Conservation (phyloP, 2,888 invertebrate species). For the Drosophila longiperda region DNA sequence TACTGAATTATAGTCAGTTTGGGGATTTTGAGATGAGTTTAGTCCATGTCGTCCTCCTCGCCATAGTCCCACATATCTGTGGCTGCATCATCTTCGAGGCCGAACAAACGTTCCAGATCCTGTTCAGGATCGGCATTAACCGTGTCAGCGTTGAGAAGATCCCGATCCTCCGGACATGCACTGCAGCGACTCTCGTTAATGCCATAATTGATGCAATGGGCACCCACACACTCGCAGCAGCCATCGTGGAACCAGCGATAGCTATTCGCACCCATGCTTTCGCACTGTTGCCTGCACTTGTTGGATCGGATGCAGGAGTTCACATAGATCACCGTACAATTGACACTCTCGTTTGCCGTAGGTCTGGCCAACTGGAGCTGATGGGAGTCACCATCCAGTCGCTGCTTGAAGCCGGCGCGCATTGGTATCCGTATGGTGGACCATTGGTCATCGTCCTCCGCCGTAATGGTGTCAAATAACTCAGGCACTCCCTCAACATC, state of each 20-base stretch:
- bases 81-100: slow-evolving; percentile 53
- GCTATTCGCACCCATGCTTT: slow-evolving; percentile 84
- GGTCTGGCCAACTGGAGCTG: slow-evolving; percentile 17
- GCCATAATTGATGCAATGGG: slow-evolving; percentile 94
- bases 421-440: slow-evolving; percentile 77
- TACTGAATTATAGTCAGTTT: slow-evolving; percentile 18
- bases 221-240: slow-evolving; percentile 96
- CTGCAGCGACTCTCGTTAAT: slow-evolving; percentile 92
- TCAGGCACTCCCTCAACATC: slow-evolving; percentile 92
- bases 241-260: slow-evolving; percentile 97
- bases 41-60: slow-evolving; percentile 82
- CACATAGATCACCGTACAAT: slow-evolving; percentile 83
- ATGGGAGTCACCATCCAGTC: slow-evolving; percentile 35
- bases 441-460: slow-evolving; percentile 86
- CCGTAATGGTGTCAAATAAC: slow-evolving; percentile 92
- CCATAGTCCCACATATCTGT: slow-evolving; percentile 88
- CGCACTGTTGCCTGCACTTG: slow-evolving; percentile 82
- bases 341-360: slow-evolving; percentile 45
- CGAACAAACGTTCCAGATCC: slow-evolving; percentile 84
- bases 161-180: slow-evolving; percentile 86
- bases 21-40: background rate
- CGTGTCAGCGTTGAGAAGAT: slow-evolving; percentile 83
- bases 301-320: slow-evolving; percentile 78
- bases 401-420: slow-evolving; percentile 63
- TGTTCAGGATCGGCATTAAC: slow-evolving; percentile 50